Base-by-base conservation (phyloP, 2,113 vertebrate species). In the Jaculus jaculus region DNA sequence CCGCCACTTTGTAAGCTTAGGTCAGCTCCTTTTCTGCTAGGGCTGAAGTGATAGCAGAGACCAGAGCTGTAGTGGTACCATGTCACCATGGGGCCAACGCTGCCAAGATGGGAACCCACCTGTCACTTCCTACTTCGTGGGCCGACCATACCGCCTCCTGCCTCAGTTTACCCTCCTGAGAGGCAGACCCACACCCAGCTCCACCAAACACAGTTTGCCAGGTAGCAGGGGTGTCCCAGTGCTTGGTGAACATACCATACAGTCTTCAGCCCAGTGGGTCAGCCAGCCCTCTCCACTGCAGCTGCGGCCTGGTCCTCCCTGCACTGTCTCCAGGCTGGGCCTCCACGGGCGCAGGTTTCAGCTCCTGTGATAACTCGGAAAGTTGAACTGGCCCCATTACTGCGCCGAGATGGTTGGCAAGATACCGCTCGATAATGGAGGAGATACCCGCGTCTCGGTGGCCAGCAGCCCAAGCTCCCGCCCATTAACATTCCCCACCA, bases 351-450 rank as follows among this genome's bases (percentile, higher is more conserved):
- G 98, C 99, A 99, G 97, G 99, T 99, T 98, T 98, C 99, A 99
- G 99, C 99, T 98, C 98, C 99, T 96, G 99, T 99, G 99, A 99
- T 99, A 99, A 99, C 99, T 99, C 98, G 98, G 99, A 99, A 99
- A 99, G 99, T 99, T 99, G 99, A 99, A 99, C 99, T 99, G 99
- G 99, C 99, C 99, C 99, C 99, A 99, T 99, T 99, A 99, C 99
- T 98, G 99, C 98, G 98, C 98, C 92, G 98, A 98, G 99, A 99
- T 99, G 99, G 98, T 98, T 98, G 99, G 97, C 78, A 88, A 90
- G 99, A 99, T 99, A 99, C 98, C 87, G 94, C 94, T 98, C 98
- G 99, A 99, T 99, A 99, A 99, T 99, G 99, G 99, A 98, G 98
- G 98, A 98, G 99, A 99, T 99, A 99, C 98, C 97, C 96, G 97